These are phyloP conservation scores for Pampusana beccarii DNA, from an alignment of 2,113 vertebrate species.

Conservation along the genomic window DNA sequence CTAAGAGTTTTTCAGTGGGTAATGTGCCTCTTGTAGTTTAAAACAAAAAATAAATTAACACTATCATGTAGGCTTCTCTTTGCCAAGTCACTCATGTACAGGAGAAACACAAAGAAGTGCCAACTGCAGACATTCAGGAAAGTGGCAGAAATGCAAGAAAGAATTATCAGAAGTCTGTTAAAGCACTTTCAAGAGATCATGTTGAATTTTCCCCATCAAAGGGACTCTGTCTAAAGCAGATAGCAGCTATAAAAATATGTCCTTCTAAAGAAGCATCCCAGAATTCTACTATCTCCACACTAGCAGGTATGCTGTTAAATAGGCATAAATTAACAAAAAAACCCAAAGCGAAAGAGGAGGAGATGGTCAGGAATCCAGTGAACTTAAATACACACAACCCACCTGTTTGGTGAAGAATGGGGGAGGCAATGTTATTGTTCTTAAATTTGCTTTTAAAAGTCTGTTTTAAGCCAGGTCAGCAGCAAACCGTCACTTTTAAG, in stretches of 20 bases:
- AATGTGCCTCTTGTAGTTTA: neutral
- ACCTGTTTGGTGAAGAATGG: neutral
- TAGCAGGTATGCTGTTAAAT: neutral
- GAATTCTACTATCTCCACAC: neutral
- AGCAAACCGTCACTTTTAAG: neutral
- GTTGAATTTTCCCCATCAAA: neutral
- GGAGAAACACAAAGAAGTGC: neutral
- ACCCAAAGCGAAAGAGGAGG: neutral
- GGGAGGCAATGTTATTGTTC: fast-evolving
- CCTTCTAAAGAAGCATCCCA: neutral
- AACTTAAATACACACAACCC: neutral
- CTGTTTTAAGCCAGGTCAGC: neutral
- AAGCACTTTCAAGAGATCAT: neutral
- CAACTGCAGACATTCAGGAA: neutral
- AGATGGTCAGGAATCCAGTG: neutral
- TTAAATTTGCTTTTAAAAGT: neutral
- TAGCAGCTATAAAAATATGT: neutral
- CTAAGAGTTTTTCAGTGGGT: neutral
- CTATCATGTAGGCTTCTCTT: neutral
- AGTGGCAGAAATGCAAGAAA: neutral
- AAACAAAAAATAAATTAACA: neutral
- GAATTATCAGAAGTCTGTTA: neutral
- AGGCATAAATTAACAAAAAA: neutral
- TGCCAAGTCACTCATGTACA: neutral
- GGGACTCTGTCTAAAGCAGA: neutral